These are phyloP conservation scores for Channallabes apus DNA, from an alignment of 2,797 vertebrate species.

Conservation along the genomic window DNA sequence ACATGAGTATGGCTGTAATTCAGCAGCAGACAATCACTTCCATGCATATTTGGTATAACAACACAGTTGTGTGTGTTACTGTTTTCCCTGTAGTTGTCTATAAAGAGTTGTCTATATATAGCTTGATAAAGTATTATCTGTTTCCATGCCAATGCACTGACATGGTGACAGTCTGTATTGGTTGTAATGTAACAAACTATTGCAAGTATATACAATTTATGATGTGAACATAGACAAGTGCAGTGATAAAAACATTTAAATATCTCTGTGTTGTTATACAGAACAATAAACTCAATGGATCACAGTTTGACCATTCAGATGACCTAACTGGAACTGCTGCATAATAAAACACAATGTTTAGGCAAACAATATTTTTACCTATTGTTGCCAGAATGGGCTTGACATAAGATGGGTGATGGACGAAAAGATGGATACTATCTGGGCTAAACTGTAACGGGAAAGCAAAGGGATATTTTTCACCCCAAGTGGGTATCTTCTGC, in stretches of 20 bases:
- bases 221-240: not conserved
- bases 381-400: conserved; percentile 71
- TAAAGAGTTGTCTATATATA: no score
- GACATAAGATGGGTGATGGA: conserved; percentile 86
- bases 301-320: not conserved
- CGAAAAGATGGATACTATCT: conserved; percentile 62
- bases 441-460: conserved; percentile 81
- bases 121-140: not conserved
- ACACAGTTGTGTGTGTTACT: not conserved
- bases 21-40: not conserved
- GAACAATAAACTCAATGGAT: not conserved
- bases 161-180: not conserved
- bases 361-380: not conserved
- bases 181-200: not conserved
- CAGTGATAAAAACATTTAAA: not conserved
- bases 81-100: not conserved
- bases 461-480: conserved; percentile 74
- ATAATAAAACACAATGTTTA: not conserved
- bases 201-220: not conserved
- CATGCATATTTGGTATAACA: no score
- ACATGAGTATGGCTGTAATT: not conserved
- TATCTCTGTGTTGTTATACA: not conserved
- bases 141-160: not conserved
- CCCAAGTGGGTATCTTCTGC: conserved; percentile 56
- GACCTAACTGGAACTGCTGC: not conserved